Evolutionary conservation across 2,888 invertebrate species (phyloP), one percentile per base, ranked within the genome.

Genomic region (Thumatha senex): DNA sequence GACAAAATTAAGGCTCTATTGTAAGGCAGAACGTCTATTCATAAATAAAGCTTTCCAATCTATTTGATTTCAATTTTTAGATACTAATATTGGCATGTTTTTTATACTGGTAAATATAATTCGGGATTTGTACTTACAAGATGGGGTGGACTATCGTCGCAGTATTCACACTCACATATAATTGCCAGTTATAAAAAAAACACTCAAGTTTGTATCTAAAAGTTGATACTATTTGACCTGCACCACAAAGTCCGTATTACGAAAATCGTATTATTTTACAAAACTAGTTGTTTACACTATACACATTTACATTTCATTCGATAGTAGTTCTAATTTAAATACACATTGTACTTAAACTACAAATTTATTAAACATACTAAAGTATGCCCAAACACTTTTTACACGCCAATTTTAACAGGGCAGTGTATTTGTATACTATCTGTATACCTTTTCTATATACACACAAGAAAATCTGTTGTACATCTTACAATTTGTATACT

Each of bases 41-140:
- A 64, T 68, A 74, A 78, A 74, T 77, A 77, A 80, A 80, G 73
- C 74, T 78, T 68, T 77, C 69, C 70, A 58, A 72, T 79, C 77
- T 78, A 72, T 80, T 78, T 54, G 12, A 29, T 44, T 54, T 12
- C 30, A 29, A 7, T 46, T 58, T 52, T 34, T 46, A 52, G 14
- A 40, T 42, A 46, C 46, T 35, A 39, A 51, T 51, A 42, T 50
- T 12, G 1, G 12, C 35, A 35, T 5, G 12, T 24, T 31, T 43
- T 48, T 48, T 39, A 31, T 15, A 34, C 30, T 40, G 50, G 40
- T 40, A 41, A 44, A 9, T 12, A 11, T 29, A 31, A n/a, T 13
- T 42, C 8, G 13, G 11, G 18, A 24, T 43, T 46, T 51, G 51
- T 48, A 44, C 48, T 36, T 48, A 40, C n/a, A 24, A 31, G 38